Percentiles rank a stretch among this genome's conserved stretches.
These are phyloP conservation scores for Lycorma delicatula DNA, from an alignment of 1,140 invertebrate species.

Conservation along the genomic window DNA sequence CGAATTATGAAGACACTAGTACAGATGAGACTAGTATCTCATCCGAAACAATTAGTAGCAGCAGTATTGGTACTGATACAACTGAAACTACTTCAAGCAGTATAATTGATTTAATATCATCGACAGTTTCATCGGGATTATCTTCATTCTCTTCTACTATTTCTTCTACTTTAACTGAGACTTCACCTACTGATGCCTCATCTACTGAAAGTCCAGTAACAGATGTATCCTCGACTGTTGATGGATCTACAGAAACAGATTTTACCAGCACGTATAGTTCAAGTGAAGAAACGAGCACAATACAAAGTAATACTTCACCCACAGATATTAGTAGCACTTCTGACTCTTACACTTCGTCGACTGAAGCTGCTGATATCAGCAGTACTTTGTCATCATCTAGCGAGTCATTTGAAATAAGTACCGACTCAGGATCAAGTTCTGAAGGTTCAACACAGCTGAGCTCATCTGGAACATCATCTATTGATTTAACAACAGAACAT, in stretches of 20 bases:
- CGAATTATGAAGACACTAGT: no score
- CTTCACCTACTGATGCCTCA: constrained; percentile 10
- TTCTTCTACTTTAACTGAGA: constrained; percentile 20
- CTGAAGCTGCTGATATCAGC: neutral
- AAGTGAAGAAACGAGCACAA: constrained; percentile 17
- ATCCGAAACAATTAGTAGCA: neutral
- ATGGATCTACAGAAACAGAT: constrained; percentile 16
- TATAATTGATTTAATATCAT: neutral
- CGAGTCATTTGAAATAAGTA: neutral
- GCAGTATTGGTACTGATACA: constrained; percentile 8
- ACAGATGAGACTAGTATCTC: neutral
- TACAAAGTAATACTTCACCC: neutral
- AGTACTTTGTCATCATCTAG: neutral
- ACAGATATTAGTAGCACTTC: constrained; percentile 18
- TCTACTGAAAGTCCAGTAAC: constrained; percentile 16
- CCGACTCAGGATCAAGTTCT: neutral
- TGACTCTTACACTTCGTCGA: constrained; percentile 19
- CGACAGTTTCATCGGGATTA: constrained; percentile 9
- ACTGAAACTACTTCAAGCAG: constrained; percentile 12
- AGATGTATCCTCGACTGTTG: constrained; percentile 1
- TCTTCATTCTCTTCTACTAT: constrained; percentile 21
- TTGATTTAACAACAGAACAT: constrained; percentile 14
- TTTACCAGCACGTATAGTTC: constrained; percentile 17
- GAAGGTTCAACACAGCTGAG: no score
- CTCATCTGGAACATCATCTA: no score